A percentile compares a stretch with the other conserved stretches of the same genome.
phyloP scores from a whole-genome alignment of 2,797 vertebrate genomes.

The Emydoidea blandingii region DNA sequence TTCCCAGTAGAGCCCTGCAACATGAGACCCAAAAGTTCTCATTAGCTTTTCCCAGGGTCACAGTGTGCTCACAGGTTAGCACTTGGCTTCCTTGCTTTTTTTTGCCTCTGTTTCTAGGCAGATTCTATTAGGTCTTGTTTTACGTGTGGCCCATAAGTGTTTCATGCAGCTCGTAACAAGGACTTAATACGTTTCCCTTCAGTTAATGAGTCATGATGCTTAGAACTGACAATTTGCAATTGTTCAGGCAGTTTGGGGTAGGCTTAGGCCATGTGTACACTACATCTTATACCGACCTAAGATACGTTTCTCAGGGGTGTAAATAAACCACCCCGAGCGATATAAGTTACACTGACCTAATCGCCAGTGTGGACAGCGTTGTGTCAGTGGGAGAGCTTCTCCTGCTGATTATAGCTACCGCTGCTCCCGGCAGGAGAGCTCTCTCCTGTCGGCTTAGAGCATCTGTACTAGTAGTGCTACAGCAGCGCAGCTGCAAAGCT shows the following conservation, averaged over 20 bases:
- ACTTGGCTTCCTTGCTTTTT: no score
- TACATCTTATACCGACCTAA: neutral
- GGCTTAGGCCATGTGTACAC: neutral
- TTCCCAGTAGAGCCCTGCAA: no score
- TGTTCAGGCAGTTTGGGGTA: neutral
- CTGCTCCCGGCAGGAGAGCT: neutral
- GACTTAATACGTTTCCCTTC: neutral
- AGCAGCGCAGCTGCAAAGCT: neutral
- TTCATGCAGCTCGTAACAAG: neutral
- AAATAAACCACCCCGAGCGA: neutral
- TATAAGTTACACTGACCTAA: neutral
- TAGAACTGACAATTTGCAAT: neutral
- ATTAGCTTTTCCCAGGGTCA: no score
- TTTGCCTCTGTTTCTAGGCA: neutral
- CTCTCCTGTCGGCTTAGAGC: neutral
- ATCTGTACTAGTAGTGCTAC: neutral
- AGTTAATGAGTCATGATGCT: neutral
- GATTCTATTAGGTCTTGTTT: no score
- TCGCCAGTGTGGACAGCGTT: neutral
- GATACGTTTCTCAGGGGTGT: neutral
- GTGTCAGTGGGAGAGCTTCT: neutral
- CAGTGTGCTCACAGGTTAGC: no score
- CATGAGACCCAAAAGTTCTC: no score
- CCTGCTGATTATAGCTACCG: neutral
- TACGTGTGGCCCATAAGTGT: neutral